Conservation (phyloP, 2,113 vertebrate genomes). For the Rutilus rutilus region DNA sequence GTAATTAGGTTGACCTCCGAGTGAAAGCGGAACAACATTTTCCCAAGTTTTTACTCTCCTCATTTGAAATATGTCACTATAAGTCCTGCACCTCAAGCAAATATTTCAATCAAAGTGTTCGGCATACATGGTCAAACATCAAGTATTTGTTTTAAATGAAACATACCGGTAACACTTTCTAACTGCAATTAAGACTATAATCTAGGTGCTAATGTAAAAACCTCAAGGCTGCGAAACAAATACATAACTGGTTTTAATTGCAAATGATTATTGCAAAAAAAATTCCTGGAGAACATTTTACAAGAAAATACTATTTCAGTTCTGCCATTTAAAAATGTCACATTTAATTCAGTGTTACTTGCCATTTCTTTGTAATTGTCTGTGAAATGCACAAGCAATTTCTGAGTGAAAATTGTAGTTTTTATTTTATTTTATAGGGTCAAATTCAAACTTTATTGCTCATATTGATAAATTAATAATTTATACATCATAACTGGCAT, state of each 20-base stretch:
- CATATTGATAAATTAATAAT: not conserved
- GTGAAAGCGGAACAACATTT: not conserved
- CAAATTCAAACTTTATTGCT: no score
- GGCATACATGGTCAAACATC: not conserved
- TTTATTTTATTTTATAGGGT: no score
- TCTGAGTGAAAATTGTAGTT: no score
- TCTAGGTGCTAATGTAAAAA: not conserved
- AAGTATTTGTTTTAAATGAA: not conserved
- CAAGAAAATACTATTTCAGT: no score
- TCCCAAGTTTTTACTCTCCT: not conserved
- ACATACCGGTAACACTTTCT: not conserved
- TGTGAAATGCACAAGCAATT: no score
- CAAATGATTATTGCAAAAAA: no score
- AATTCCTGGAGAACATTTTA: no score
- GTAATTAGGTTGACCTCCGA: slow-evolving; percentile 41
- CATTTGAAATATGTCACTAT: not conserved
- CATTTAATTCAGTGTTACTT: no score
- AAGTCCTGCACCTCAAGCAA: not conserved
- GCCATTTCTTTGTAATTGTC: no score
- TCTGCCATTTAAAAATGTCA: no score
- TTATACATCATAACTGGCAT: not conserved
- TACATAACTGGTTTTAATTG: no score
- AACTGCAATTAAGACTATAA: not conserved
- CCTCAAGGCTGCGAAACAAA: not conserved
- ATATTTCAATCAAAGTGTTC: not conserved